These are phyloP conservation scores for Tachypleus tridentatus DNA, from an alignment of 1,140 invertebrate species.

Conservation along the genomic window DNA sequence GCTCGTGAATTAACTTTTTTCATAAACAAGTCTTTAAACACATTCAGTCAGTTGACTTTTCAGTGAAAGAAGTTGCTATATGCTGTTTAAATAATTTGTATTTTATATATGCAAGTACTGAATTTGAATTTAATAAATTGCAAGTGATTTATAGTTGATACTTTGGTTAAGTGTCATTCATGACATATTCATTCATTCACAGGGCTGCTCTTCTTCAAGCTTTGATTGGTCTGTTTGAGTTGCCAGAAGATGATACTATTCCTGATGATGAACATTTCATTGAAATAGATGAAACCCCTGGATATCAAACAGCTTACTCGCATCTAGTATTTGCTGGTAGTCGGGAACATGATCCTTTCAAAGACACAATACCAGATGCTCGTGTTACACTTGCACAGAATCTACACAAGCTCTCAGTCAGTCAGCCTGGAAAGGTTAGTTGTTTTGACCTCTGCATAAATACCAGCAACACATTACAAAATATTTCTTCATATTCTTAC, in stretches of 20 bases:
- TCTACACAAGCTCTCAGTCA: constrained; percentile 47
- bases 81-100: no score
- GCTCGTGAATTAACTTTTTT: no score
- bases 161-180: no score
- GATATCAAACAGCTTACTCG: constrained; percentile 80
- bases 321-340: constrained; percentile 73
- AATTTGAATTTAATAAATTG: no score
- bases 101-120: no score
- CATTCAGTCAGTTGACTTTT: no score
- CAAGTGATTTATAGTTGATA: no score
- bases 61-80: no score
- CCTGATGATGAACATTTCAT: constrained; percentile 74
- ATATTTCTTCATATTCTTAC: no score
- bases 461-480: no score
- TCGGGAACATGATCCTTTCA: constrained; percentile 53
- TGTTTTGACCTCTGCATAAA: not conserved
- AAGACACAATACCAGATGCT: constrained; percentile 50
- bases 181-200: constrained; percentile 18
- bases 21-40: no score
- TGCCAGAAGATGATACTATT: constrained; percentile 63
- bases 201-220: constrained; percentile 50
- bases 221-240: constrained; percentile 73
- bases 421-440: constrained; percentile 47
- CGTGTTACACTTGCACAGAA: constrained; percentile 56
- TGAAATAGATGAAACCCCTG: constrained; percentile 68